Evolutionary conservation across 2,113 vertebrate genomes (phyloP), one percentile per base, ranked within the genome.

Genomic region (Dendrocopos noguchii): DNA sequence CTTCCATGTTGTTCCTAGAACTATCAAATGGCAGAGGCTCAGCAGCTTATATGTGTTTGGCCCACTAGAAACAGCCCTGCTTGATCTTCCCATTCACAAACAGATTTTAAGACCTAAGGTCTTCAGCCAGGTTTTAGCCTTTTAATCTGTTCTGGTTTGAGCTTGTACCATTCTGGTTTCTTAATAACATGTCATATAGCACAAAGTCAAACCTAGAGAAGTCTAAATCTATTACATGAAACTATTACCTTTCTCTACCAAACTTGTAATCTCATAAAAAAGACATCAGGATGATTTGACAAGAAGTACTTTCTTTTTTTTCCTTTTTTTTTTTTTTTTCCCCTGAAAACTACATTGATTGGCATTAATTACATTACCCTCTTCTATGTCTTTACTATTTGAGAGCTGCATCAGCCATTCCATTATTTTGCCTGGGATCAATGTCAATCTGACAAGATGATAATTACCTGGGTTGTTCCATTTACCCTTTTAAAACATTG

Each of bases 321-420:
- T 39, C 12, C 5, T 12, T 39, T 39, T 39, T 39, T 39, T 39
- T 12, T 47, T 81, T 88, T 44, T 61, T 36, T 25, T 66, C 82
- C 82, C n/a, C 73, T 78, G 89, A 90, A 95, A 92, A 87, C 76
- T 91, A 61, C 87, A 87, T 78, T 96, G 95, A 96, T 91, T 95
- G 79, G 81, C 94, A 94, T 95, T 96, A 96, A 96, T 95, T 96
- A 90, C 82, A 88, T 96, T 96, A 96, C 53, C 39, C 27, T 92
- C 65, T 65, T 93, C 50, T 83, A 95, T 34, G 64, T 89, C 89
- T 95, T 85, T 74, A 91, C 80, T 84, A 57, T 85, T 88, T 85
- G 57, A 92, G 79, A 60, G 50, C 76, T 83, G 53, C 39, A 87
- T 78, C 91, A 94, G 79, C 89, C 56, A 78, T 94, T 90, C 79